Evolutionary conservation across 2,888 invertebrate species (phyloP), one percentile per base, ranked within the genome.

Genomic region (Caenorhabditis afra): DNA sequence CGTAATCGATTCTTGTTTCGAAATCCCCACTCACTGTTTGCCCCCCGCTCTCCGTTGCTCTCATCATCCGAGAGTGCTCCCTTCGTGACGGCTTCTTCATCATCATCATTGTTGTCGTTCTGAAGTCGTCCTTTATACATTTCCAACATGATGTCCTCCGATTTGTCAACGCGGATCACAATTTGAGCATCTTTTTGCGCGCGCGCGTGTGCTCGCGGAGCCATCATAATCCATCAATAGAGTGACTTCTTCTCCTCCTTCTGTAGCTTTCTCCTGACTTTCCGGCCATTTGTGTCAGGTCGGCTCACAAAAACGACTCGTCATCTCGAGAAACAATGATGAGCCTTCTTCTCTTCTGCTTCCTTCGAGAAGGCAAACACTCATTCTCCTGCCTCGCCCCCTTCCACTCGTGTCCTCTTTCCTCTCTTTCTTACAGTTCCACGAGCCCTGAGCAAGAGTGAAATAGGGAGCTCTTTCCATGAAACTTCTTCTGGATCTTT

Each of bases 141-240:
- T 44, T 14, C n/a, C 44, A 10, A 22, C 44, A 47, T 29, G 35
- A 18, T 14, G n/a, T 39, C 50, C 62, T 52, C n/a, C 64, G 49
- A 62, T 47, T 45, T 71, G 71, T 71, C 71, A 64, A 35, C 62
- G 39, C 62, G 23, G 47, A 70, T 70, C 70, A 53, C 70, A 70
- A 70, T 70, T 70, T 61, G 70, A 70, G 61, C 59, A 70, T 70
- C 62, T 53, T 58, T 45, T 52, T 53, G 3, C 16, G 16, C 18
- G 47, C 47, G 47, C 41, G 23, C 20, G 20, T 23, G 37, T 14
- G 2, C 18, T n/a, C 7, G 18, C 70, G 62, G 61, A 18, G 61
- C 47, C 70, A 71, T 71, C 71, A 71, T 71, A 62, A 71, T 71
- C 71, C 71, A 71, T 71, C 71, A 71, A 57, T 55, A n/a, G 39